Base-by-base conservation (phyloP, 2,113 vertebrate genomes). In the Solea solea region DNA sequence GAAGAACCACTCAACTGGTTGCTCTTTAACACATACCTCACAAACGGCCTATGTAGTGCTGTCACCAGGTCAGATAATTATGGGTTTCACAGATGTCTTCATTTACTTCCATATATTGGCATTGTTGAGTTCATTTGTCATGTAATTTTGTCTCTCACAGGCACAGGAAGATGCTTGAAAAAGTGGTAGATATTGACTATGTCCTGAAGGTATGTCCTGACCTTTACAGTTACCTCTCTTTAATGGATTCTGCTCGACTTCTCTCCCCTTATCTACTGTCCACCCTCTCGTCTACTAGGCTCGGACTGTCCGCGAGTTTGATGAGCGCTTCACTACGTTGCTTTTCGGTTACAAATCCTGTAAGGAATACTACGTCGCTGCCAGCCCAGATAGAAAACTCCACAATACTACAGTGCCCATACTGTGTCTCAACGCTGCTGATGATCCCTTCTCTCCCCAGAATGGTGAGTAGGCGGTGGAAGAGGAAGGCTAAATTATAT, bases 381-480 rank as follows among this genome's bases (percentile, higher is more conserved):
- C 94, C 65, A 95, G 95, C 63, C 95, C 95, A 0, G 83, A 73
- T 72, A 76, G 72, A 68, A 95, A 94, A 64, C 91, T 95, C 15
- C 86, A 82, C 21, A 72, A 79, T 3, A 94, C 93, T 14, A 64
- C 76, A 0, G 90, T 91, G 6, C 95, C 95, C 2, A 90, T 95
- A 46, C 64, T 96, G 72, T 96, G 94, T 85, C 94, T 96, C 70
- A 96, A 94, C 7, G 95, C 95, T 0, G 92, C 93, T 0, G 95
- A 96, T 0, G 95, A 96, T 72, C 95, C 95, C 49, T 95, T 97
- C 78, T 96, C 94, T 40, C 95, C 95, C 0, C 60, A 81, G 0
- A 16, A 83, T 0, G 89, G 95, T 96, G 74, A 92, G 91, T 4
- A 9, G 0, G 45, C 25, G 5, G 27, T 8, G 51, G 3, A 21